Conservation (phyloP, 2,888 invertebrate genomes). For the Nysson spinosus region DNA sequence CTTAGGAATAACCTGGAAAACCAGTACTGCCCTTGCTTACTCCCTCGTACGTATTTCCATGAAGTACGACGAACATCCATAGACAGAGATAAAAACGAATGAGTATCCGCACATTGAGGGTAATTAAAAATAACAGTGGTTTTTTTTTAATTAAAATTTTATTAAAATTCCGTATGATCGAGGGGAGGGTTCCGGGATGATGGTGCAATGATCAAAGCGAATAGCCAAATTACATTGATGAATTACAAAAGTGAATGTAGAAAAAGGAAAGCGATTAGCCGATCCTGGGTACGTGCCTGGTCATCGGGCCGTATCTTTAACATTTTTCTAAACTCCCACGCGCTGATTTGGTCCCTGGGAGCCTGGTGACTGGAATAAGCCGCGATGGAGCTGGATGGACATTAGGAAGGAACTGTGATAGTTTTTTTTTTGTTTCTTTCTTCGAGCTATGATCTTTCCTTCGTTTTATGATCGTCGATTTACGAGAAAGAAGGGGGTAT, state of each 20-base stretch:
- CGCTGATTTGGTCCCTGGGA: conserved; percentile 5
- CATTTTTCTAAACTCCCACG: not conserved
- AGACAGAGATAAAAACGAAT: not conserved
- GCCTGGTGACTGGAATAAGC: not conserved
- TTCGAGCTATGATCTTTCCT: conserved; percentile 31
- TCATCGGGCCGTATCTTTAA: not conserved
- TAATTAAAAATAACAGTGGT: conserved; percentile 4
- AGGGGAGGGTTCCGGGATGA: conserved; percentile 44
- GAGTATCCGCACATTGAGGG: no score
- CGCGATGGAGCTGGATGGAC: not conserved
- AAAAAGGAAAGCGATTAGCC: conserved; percentile 17
- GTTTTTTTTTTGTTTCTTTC: conserved; percentile 9
- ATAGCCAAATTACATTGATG: conserved; percentile 41
- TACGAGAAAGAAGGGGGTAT: conserved; percentile 26
- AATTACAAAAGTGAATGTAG: conserved; percentile 28
- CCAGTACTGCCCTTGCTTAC: no score
- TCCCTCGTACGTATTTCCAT: not conserved
- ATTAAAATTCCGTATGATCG: conserved; percentile 63
- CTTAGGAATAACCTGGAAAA: conserved; percentile 5
- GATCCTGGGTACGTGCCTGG: conserved; percentile 5
- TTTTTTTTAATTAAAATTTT: conserved; percentile 67
- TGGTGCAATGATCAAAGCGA: conserved; percentile 45
- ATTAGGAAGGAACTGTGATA: not conserved
- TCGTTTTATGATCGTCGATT: conserved; percentile 34
- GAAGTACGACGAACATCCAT: not conserved